Evolutionary conservation across 2,888 invertebrate species (phyloP), one percentile per base, ranked within the genome.

Genomic region (Tipula unca): DNA sequence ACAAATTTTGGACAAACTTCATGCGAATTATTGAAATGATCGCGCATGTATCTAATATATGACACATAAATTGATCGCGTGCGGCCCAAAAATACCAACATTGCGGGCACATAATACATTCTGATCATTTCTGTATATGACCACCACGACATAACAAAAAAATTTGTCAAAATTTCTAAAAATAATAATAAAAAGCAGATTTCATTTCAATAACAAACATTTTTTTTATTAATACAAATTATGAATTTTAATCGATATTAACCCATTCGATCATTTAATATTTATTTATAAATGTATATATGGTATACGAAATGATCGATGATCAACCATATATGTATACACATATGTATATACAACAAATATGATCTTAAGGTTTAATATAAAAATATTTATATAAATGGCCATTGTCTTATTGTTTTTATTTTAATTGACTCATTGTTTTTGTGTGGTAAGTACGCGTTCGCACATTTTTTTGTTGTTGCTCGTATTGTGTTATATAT

Each of bases 401-500:
- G 25, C 69, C 69, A 69, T 69, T 69, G 69, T 69, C 69, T 69
- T 69, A 69, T 69, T 69, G 69, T 69, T 69, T 69, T 69, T 69
- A 69, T 69, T 69, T 69, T 69, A 69, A 69, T 69, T 69, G 69
- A 69, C 25, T 69, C 69, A 69, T 69, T 69, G 69, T 69, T 69
- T 69, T 69, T 69, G 69, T 25, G 69, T 69, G 69, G 25, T 25
- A 69, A 25, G 48, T 54, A 54, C 17, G 48, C 3, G 69, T 48
- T n/a, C 69, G 20, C 69, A 25, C n/a, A 48, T 48, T 48, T 48
- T n/a, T n/a, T n/a, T n/a, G 5, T 48, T 4, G 25, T 20, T 25
- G 69, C 25, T 8, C 69, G 25, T 25, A 69, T 69, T 69, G 48
- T 48, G 48, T 48, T 8, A 48, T 17, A 48, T 17, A n/a, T n/a